phyloP scores from a whole-genome alignment of 2,888 invertebrate species.

The Ennomos fuscantarius region DNA sequence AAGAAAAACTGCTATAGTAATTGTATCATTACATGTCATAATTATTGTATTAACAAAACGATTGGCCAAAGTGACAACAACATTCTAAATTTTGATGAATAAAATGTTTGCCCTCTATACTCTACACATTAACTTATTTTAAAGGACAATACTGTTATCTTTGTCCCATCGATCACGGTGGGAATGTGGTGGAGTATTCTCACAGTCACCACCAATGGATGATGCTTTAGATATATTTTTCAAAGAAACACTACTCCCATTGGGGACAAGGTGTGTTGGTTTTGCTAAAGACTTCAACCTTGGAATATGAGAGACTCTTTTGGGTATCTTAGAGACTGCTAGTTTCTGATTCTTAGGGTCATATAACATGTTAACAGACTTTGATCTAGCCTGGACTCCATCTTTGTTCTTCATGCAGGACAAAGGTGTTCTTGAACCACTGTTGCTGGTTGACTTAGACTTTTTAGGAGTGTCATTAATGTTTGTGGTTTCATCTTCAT shows the following conservation, averaged over 20 bases:
- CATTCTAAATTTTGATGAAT: conserved; percentile 1
- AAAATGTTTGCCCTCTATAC: background rate
- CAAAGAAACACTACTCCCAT: conserved; percentile 67
- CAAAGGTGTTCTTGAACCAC: conserved; percentile 75
- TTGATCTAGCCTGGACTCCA: conserved; percentile 68
- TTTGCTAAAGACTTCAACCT: conserved; percentile 72
- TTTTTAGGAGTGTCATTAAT: conserved; percentile 69
- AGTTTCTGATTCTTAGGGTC: conserved; percentile 61
- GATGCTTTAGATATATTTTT: conserved; percentile 66
- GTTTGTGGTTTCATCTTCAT: conserved; percentile 80
- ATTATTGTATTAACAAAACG: conserved; percentile 15
- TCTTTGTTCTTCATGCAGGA: conserved; percentile 83
- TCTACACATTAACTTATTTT: conserved; percentile 26
- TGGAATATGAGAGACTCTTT: conserved; percentile 75
- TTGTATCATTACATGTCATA: conserved; percentile 23
- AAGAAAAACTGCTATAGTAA: conserved; percentile 4
- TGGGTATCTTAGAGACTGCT: conserved; percentile 53
- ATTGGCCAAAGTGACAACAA: conserved; percentile 12
- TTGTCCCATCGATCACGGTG: conserved; percentile 81
- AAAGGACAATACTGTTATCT: conserved; percentile 79
- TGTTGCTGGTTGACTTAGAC: conserved; percentile 61
- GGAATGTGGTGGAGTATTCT: conserved; percentile 80
- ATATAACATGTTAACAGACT: conserved; percentile 71
- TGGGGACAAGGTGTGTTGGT: conserved; percentile 53
- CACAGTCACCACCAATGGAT: conserved; percentile 71